Base-by-base conservation (phyloP, 1,140 invertebrate species). In the Phortica variegata region DNA sequence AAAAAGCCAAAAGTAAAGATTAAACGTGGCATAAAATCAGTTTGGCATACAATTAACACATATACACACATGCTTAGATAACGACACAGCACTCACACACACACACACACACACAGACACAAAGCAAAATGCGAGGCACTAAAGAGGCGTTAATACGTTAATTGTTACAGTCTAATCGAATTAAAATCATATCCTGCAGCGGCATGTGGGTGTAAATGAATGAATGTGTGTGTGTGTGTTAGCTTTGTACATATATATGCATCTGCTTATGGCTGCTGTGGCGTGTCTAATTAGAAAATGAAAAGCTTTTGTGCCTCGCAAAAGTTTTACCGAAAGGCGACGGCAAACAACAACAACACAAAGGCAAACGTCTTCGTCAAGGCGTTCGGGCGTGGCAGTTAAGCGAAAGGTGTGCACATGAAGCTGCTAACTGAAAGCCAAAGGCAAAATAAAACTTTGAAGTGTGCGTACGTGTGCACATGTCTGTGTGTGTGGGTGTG, bases 101-200 rank as follows among this genome's bases (percentile, higher is more conserved):
- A 39, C 23, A 36, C 7, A 47, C 40, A 39, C 19, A 40, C 43
- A 43, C 70, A 40, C 7, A 40, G 6, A 40, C 16, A 13, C 21
- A 36, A 29, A 10, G 8, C 41, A 3, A 2, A 29, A 6, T 23
- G 13, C 17, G 13, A 10, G 2, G 38, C 43, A 56, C 59, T 66
- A 66, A 73, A 73, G 62, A 73, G 70, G 70, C 70, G 70, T 73
- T 73, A 73, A 73, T 73, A 56, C 63, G 69, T 73, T 73, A 73
- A 73, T 73, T 73, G 70, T 73, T 73, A 65, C 60, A 54, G 58
- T 73, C 65, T 73, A 73, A 73, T 73, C 70, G 70, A 73, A 73
- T 73, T 73, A 73, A 73, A 73, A 73, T 70, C 70, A 65, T 56
- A 73, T 60, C 66, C 60, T 60, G 58, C 59, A 65, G 65, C 59